These are phyloP conservation scores for Chaunax sp. DNA, from an alignment of 2,797 vertebrate genomes.

Conservation along the genomic window DNA sequence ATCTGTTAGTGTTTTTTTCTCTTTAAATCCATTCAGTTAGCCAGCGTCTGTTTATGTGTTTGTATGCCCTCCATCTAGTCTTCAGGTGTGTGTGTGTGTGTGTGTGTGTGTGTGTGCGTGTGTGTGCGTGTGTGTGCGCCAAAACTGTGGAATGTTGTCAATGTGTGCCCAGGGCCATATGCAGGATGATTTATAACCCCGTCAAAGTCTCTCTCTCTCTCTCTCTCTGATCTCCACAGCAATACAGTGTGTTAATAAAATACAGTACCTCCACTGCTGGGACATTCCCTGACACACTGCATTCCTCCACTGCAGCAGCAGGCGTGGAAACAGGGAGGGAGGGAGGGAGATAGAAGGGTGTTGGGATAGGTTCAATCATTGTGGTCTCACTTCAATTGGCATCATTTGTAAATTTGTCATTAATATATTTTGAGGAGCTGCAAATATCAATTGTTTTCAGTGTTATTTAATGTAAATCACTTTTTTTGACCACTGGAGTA, in stretches of 20 bases:
- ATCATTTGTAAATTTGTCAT: not conserved
- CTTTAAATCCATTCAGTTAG: no score
- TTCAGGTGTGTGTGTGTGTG: conserved; percentile 5
- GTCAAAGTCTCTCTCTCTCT: conserved; percentile 43
- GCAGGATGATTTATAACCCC: conserved; percentile 65
- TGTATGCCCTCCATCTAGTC: conserved; percentile 10
- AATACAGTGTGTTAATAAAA: conserved; percentile 27
- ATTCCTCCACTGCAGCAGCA: conserved; percentile 36
- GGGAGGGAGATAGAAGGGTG: conserved; percentile 10
- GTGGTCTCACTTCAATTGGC: not conserved
- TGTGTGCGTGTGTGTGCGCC: conserved; percentile 7
- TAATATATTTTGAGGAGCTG: not conserved
- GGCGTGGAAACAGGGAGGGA: not conserved
- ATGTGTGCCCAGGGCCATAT: conserved; percentile 53
- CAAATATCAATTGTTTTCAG: not conserved
- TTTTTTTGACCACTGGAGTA: not conserved
- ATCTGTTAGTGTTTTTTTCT: not conserved
- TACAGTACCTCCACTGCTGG: conserved; percentile 27
- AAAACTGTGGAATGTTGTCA: conserved; percentile 69
- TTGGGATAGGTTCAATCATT: conserved; percentile 21
- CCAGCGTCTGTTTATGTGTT: conserved; percentile 4
- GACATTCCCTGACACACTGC: conserved; percentile 44
- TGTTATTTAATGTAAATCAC: not conserved
- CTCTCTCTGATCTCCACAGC: conserved; percentile 46
- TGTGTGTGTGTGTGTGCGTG: conserved; percentile 7